Conservation (phyloP, 2,888 invertebrate genomes). For the Amorpha juglandis region DNA sequence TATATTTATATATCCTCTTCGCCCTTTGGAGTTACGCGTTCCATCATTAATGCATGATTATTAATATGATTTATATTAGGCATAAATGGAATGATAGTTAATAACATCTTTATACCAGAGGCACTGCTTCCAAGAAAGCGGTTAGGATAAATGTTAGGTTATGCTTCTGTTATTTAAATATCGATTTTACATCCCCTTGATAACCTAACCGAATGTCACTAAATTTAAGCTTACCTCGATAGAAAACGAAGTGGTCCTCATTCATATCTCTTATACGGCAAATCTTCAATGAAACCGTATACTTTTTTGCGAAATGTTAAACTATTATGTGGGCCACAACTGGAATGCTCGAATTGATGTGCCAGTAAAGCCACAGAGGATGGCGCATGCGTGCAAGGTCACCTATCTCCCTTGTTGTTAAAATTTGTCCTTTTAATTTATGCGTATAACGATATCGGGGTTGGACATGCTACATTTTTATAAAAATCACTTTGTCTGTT, state of each 20-base stretch:
- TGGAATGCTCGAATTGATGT: slow-evolving; percentile 28
- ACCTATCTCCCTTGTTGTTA: slow-evolving; percentile 45
- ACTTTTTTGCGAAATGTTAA: slow-evolving; percentile 30
- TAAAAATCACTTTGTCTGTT: too few relatives aligned
- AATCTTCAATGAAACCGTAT: slow-evolving; percentile 60
- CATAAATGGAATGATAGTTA: neutral
- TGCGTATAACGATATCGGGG: slow-evolving; percentile 38
- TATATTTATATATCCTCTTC: neutral
- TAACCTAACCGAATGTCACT: slow-evolving; percentile 42
- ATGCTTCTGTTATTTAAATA: slow-evolving; percentile 75
- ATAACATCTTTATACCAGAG: neutral
- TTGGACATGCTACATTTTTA: neutral
- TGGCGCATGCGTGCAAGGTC: slow-evolving; percentile 58
- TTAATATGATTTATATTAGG: neutral
- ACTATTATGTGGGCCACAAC: slow-evolving; percentile 32
- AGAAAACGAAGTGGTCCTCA: slow-evolving; percentile 94
- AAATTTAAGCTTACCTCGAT: slow-evolving; percentile 87
- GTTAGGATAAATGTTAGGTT: slow-evolving; percentile 56
- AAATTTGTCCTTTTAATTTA: slow-evolving; percentile 37
- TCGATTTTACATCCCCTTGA: slow-evolving; percentile 65
- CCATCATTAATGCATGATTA: neutral
- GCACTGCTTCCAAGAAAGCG: neutral
- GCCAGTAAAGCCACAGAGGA: slow-evolving; percentile 36
- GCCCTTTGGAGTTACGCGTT: neutral
- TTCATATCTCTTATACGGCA: slow-evolving; percentile 89